Conservation (phyloP, 2,797 vertebrate species). For the Brachyrhaphis roseni region DNA sequence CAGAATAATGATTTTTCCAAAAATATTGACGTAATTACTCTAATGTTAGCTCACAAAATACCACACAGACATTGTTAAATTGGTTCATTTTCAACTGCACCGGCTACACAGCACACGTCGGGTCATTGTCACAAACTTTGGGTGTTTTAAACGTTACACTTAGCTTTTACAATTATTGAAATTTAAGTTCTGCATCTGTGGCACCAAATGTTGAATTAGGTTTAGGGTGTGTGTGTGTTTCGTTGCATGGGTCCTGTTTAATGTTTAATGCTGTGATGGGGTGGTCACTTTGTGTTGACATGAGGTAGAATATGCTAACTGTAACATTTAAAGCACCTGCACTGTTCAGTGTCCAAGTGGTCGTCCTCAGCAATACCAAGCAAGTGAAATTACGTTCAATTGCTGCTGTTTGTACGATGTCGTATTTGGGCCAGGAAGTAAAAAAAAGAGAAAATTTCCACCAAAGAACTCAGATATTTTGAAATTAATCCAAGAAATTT, state of each 20-base stretch:
- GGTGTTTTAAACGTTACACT: constrained; percentile 44
- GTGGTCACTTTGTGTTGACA: constrained; percentile 16
- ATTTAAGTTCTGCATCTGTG: constrained; percentile 59
- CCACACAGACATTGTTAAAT: constrained; percentile 31
- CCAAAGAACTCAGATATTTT: too few species aligned
- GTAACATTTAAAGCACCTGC: constrained; percentile 47
- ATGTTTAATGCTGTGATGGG: constrained; percentile 30
- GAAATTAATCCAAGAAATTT: too few species aligned
- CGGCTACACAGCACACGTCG: constrained; percentile 43
- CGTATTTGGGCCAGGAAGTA: too few species aligned
- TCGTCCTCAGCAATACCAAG: constrained; percentile 39
- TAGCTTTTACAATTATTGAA: constrained; percentile 18
- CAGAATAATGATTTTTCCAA: background rate
- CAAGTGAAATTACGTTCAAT: background rate
- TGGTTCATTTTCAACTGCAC: constrained; percentile 54
- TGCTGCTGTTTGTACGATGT: constrained; percentile 11
- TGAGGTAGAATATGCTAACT: constrained; percentile 52
- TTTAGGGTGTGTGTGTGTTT: constrained; percentile 35
- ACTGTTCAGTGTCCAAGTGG: constrained; percentile 18
- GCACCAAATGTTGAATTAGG: constrained; percentile 40
- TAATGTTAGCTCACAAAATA: constrained; percentile 30
- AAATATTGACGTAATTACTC: constrained; percentile 23
- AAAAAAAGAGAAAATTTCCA: too few species aligned
- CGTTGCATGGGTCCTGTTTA: constrained; percentile 47
- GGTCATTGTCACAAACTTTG: constrained; percentile 40